phyloP scores from a whole-genome alignment of 1,140 invertebrate species.

The Trialeurodes vaporariorum region DNA sequence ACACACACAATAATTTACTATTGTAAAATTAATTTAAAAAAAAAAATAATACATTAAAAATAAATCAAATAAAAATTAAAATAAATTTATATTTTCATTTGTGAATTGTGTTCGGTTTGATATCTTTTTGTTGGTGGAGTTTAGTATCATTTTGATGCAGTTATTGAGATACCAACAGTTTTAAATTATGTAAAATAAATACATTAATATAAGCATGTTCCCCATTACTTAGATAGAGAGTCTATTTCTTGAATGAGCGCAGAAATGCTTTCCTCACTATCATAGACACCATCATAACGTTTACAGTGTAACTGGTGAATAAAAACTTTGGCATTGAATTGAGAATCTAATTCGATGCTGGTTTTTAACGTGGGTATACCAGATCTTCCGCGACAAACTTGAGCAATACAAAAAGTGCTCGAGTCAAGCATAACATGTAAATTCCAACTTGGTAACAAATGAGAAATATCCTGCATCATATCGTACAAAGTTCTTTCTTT shows the following conservation, averaged over 20 bases:
- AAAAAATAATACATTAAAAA: no score
- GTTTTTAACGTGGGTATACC: constrained; percentile 20
- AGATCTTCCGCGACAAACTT: constrained; percentile 16
- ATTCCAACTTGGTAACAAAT: constrained; percentile 19
- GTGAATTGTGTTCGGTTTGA: no score
- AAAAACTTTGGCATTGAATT: constrained; percentile 21
- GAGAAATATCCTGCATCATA: constrained; percentile 17
- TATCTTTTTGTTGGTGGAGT: no score
- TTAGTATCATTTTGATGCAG: no score
- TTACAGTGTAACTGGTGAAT: constrained; percentile 20
- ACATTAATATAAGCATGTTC: no score
- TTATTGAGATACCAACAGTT: no score
- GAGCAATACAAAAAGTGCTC: constrained; percentile 19
- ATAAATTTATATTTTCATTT: no score
- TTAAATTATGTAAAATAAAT: no score
- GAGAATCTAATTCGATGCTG: constrained; percentile 19
- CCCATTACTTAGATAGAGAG: constrained; percentile 7
- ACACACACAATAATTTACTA: no score
- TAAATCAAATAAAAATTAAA: no score
- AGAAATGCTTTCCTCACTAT: constrained; percentile 17
- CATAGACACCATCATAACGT: constrained; percentile 19
- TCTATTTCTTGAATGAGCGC: constrained; percentile 18
- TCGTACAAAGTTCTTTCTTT: constrained; percentile 16
- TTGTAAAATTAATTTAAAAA: no score
- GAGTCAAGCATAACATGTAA: constrained; percentile 18